These are phyloP conservation scores for Panzeria rudis DNA, from an alignment of 2,888 invertebrate species.

Conservation along the genomic window DNA sequence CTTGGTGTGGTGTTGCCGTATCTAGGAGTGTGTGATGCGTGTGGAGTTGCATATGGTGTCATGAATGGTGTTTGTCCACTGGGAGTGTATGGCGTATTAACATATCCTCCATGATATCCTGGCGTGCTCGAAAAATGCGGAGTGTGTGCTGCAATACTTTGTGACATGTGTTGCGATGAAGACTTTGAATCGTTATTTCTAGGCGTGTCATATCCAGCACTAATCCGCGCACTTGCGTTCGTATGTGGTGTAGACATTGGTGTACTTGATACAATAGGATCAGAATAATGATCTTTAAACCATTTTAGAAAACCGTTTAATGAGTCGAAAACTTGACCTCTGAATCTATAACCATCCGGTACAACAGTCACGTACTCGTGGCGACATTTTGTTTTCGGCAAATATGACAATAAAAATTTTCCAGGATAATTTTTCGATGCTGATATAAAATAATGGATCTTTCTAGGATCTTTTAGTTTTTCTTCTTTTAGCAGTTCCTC, in stretches of 20 bases:
- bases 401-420: conserved; percentile 96
- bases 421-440: conserved; percentile 94
- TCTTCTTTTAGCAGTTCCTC: conserved; percentile 95
- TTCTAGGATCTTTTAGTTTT: conserved; percentile 92
- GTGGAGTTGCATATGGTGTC: conserved; percentile 93
- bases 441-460: conserved; percentile 94
- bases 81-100: conserved; percentile 95
- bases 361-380: conserved; percentile 97
- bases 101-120: conserved; percentile 87
- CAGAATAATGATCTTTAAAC: conserved; percentile 99
- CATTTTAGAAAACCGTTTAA: conserved; percentile 90
- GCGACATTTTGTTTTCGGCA: conserved; percentile 92
- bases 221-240: conserved; percentile 71
- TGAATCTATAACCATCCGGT: conserved; percentile 96
- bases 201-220: conserved; percentile 78
- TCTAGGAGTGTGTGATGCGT: conserved; percentile 88
- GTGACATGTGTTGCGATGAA: conserved; percentile 89
- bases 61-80: conserved; percentile 97
- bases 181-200: conserved; percentile 85
- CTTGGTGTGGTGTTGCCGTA: conserved; percentile 84
- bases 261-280: conserved; percentile 91
- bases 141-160: conserved; percentile 89
- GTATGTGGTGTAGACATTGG: conserved; percentile 88
- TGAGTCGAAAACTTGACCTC: conserved; percentile 94
- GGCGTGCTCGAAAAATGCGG: conserved; percentile 90